Base-by-base conservation (phyloP, 2,888 invertebrate species). In the Apamea sordens region DNA sequence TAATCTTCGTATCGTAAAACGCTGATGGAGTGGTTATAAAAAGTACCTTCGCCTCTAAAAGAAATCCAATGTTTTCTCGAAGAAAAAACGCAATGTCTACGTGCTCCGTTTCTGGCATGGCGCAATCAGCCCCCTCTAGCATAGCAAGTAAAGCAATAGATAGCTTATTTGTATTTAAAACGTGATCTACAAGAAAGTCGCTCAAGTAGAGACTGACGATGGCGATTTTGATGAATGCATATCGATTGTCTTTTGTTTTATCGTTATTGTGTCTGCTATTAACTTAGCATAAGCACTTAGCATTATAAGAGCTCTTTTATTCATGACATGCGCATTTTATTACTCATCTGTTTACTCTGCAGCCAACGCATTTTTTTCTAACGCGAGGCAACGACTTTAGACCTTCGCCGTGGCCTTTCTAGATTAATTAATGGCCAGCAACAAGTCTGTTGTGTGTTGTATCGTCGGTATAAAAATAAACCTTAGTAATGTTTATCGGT, bases 361-460 rank as follows among this genome's bases (percentile, higher is more conserved):
- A 74, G 73, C 69, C 77, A 67, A 73, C 56, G 67, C 47, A 68
- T 56, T 70, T 84, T 85, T 82, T 86, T 82, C 76, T 83, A 84
- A 78, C 80, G 70, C 82, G 87, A 85, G 81, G 83, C 88, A 86
- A 85, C 76, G 88, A 90, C 88, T 88, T 87, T 84, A 92, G 92
- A 92, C 94, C 95, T 95, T 95, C 93, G 90, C 94, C 94, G 91
- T 95, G 95, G 93, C 94, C 94, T 95, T 94, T 93, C 91, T 90
- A 89, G 92, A 92, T 93, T 92, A 94, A 96, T 95, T 92, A 93
- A 91, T 86, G 88, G 73, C 80, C 84, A 84, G 83, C 87, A 89
- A 88, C 88, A 86, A 88, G 90, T 88, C 87, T 87, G 88, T 79
- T 90, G 82, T 89, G 87, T 81, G 84, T 89, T 80, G 83, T 89